Conservation (phyloP, 2,888 invertebrate genomes). For the Minunthozetes semirufus region DNA sequence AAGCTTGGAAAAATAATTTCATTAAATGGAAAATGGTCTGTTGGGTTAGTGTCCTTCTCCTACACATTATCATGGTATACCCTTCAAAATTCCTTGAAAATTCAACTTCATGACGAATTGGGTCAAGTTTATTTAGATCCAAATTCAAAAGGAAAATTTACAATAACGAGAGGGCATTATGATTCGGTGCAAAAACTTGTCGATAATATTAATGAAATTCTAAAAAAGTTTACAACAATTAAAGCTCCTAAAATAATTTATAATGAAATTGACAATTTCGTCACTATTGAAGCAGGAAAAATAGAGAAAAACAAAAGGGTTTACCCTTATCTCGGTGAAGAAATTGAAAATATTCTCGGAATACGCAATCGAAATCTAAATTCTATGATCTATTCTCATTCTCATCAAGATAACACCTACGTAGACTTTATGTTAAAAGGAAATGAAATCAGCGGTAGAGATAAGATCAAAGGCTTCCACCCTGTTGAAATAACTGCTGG, state of each 20-base stretch:
- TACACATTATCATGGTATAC: conserved; percentile 18
- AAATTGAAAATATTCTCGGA: neutral
- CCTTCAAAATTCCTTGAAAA: neutral
- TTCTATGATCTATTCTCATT: neutral
- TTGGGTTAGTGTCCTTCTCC: neutral
- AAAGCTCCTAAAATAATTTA: neutral
- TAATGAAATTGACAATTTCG: neutral
- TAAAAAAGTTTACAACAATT: neutral
- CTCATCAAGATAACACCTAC: too few species aligned
- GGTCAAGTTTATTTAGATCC: neutral
- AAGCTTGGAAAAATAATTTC: neutral
- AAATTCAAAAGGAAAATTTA: neutral
- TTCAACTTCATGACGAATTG: neutral
- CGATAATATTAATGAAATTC: neutral
- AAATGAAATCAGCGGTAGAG: neutral
- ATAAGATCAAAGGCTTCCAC: neutral
- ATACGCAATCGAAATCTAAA: neutral
- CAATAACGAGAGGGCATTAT: neutral
- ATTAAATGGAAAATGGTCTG: conserved; percentile 1
- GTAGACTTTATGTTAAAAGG: neutral
- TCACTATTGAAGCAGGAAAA: neutral
- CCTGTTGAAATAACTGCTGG: conserved; percentile 11
- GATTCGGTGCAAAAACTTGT: neutral
- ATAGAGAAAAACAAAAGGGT: neutral
- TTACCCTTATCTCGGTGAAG: neutral